Base-by-base conservation (phyloP, 2,888 invertebrate species). In the Coleophora deauratella region DNA sequence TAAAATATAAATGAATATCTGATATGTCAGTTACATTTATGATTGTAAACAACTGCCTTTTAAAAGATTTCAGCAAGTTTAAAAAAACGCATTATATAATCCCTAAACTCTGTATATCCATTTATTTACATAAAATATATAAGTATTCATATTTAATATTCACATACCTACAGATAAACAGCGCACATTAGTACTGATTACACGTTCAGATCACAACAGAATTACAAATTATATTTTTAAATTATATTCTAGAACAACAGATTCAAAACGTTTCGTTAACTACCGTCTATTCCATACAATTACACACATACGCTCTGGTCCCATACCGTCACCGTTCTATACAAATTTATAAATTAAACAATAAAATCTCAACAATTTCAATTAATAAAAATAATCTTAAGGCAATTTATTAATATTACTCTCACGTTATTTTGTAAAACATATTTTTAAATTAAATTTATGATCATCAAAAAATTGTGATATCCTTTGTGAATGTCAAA, bases 301-400 rank as follows among this genome's bases (percentile, higher is more conserved):
- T 65, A 62, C 56, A n/a, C 64, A 62, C 56, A n/a, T 27, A 63
- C 68, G 57, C 64, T 66, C 77, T 79, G 79, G 79, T 79, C 78
- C 79, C 75, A 51, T 59, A 45, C 54, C 54, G 58, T 46, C 48
- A 51, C 50, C 52, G 48, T 56, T 50, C 50, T 67, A 49, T 51
- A 57, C 69, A 68, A 73, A 72, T 61, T n/a, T 52, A 41, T 51
- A 37, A 43, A 10, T 31, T 14, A 27, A 30, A 41, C 2, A 10
- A 10, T 31, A 31, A 4, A 11, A 31, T 21, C 21, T 21, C 21
- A 21, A 4, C 21, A 21, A 21, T 21, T 4, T 21, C 21, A 21
- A 21, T 4, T 21, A 21, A 21, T 21, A 21, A 21, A 21, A 21
- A 21, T 4, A 21, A 21, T 21, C 21, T n/a, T n/a, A n/a, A 21